Evolutionary conservation across 2,797 vertebrate genomes (phyloP).

Genomic region (Xerus rutilus): DNA sequence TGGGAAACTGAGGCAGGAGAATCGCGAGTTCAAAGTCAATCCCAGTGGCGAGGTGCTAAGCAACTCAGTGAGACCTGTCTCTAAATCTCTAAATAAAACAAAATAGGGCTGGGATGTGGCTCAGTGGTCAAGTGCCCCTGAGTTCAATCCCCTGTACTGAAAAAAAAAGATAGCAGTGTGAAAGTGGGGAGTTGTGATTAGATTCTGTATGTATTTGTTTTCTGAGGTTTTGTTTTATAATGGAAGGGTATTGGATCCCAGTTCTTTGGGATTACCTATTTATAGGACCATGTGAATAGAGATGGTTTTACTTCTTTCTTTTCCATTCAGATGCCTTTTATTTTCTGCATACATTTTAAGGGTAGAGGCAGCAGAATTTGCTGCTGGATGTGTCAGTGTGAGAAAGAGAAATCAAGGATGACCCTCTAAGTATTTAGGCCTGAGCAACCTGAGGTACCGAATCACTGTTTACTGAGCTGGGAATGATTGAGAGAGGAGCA

Average conservation of each 20-base stretch:
- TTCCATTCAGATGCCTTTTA: neutral
- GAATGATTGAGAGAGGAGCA: neutral
- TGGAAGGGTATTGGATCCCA: neutral
- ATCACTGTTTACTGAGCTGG: neutral
- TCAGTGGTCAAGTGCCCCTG: no score
- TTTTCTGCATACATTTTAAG: slow-evolving; percentile 11
- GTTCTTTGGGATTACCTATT: neutral
- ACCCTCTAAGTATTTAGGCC: neutral
- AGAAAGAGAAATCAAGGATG: neutral
- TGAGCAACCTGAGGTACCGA: neutral
- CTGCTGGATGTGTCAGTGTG: neutral
- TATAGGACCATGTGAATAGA: neutral
- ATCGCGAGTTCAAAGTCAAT: no score
- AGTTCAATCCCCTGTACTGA: no score
- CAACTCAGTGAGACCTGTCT: no score
- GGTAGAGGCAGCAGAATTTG: neutral
- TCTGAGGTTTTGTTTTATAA: neutral
- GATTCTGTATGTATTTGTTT: neutral
- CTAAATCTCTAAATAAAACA: no score
- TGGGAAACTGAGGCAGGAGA: no score
- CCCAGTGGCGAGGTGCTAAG: no score
- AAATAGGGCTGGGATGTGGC: no score
- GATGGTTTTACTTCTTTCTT: neutral
- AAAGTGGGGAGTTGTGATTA: neutral
- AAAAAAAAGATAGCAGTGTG: neutral